Percentiles rank a stretch among this genome's conserved stretches.
These are phyloP conservation scores for Psilanteris sp. DNA, from an alignment of 1,140 invertebrate genomes.

Conservation along the genomic window DNA sequence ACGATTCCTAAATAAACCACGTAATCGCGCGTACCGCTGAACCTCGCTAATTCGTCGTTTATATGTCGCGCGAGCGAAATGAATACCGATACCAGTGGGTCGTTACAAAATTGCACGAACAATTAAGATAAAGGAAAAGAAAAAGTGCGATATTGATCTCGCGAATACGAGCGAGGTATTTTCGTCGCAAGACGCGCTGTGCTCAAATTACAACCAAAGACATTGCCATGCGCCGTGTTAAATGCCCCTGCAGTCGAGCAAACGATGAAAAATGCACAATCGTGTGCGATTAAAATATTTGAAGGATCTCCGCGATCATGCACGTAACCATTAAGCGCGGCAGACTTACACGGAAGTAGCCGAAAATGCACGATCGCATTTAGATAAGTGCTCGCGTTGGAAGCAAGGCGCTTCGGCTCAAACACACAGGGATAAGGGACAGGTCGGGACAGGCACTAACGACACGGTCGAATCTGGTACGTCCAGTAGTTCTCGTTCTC, in stretches of 20 bases:
- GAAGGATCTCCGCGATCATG: slow-evolving; percentile 45
- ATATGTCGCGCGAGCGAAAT: no score
- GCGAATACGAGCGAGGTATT: not conserved
- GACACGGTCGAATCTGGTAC: slow-evolving; percentile 64
- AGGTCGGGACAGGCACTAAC: slow-evolving; percentile 63
- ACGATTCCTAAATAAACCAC: no score
- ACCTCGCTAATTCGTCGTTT: no score
- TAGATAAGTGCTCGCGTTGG: slow-evolving; percentile 47
- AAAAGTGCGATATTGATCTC: slow-evolving; percentile 1
- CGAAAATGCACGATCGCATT: slow-evolving; percentile 55
- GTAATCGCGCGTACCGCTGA: no score
- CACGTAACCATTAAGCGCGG: slow-evolving; percentile 23
- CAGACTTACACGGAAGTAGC: slow-evolving; percentile 46
- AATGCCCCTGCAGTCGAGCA: not conserved
- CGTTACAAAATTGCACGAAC: no score
- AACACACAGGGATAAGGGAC: slow-evolving; percentile 41
- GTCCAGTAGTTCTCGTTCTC: slow-evolving; percentile 71
- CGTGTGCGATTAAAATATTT: slow-evolving; percentile 49
- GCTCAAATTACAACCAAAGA: slow-evolving; percentile 21
- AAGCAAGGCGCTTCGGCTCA: slow-evolving; percentile 21
- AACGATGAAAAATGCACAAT: slow-evolving; percentile 38
- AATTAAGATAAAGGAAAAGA: no score
- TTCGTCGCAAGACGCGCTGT: not conserved
- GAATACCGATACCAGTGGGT: no score
- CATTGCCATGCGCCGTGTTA: slow-evolving; percentile 4